These are phyloP conservation scores for Sinhomidia bicolor DNA, from an alignment of 2,888 invertebrate species.

Conservation along the genomic window DNA sequence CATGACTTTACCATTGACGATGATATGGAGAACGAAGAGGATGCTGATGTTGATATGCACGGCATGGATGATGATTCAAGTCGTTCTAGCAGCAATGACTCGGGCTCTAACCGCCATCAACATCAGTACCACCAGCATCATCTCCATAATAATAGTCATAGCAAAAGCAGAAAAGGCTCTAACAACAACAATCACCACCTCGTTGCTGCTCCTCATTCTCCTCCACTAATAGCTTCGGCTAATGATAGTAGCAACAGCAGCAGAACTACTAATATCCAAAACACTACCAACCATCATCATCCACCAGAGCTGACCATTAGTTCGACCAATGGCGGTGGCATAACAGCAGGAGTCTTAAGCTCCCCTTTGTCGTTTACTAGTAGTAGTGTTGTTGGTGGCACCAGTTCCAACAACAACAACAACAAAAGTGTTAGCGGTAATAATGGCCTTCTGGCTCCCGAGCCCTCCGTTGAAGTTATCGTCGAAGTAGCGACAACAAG, in stretches of 20 bases:
- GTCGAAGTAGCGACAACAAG: constrained; percentile 76
- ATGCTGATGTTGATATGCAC: constrained; percentile 1
- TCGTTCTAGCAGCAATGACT: constrained; percentile 47
- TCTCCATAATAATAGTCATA: neutral
- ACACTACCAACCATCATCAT: constrained; percentile 30
- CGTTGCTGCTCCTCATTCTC: constrained; percentile 17
- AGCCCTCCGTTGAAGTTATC: constrained; percentile 77
- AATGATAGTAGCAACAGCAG: too few species aligned
- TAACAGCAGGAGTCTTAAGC: constrained; percentile 65
- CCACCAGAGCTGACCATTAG: constrained; percentile 65
- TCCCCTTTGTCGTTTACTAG: constrained; percentile 65
- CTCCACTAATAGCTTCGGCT: constrained; percentile 50
- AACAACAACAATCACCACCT: constrained; percentile 40
- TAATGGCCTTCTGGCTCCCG: constrained; percentile 74
- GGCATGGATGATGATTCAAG: constrained; percentile 34
- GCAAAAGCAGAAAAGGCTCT: constrained; percentile 16
- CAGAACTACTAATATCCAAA: constrained; percentile 58
- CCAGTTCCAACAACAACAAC: constrained; percentile 41
- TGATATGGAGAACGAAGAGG: constrained; percentile 27
- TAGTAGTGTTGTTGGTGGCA: constrained; percentile 46
- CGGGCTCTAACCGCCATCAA: constrained; percentile 56
- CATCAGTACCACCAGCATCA: constrained; percentile 26
- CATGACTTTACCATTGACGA: constrained; percentile 55
- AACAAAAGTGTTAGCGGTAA: constrained; percentile 49
- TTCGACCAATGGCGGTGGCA: constrained; percentile 62